Evolutionary conservation across 2,113 vertebrate genomes (phyloP), one percentile per base, ranked within the genome.

Genomic region (Eubucco bourcierii): DNA sequence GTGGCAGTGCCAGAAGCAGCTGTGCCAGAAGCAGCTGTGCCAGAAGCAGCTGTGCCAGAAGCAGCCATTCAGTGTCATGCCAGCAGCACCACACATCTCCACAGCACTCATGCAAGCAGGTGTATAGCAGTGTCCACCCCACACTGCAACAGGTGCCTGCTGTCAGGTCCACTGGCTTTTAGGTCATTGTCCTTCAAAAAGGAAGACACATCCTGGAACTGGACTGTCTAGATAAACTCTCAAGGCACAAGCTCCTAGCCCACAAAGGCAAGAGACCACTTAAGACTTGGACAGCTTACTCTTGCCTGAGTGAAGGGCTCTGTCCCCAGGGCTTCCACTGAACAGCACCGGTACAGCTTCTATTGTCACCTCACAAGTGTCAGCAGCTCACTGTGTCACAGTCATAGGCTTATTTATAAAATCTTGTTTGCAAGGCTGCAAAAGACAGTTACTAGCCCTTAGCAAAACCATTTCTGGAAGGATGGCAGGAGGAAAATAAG

Each of bases 81-180:
- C 31, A 59, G 39, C 15, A 27, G 46, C 59, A 37, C 18, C 4
- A 6, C 63, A 27, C 33, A 16, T 29, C 59, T 46, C 63, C 28
- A 34, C 15, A 58, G 41, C 39, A 5, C 33, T 58, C 65, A 65
- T 27, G 37, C 24, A 44, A 7, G 16, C n/a, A 33, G 13, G 27
- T 31, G 24, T 7, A 64, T 47, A 8, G 28, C 52, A 78, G 23
- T 41, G 44, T 27, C 23, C 37, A 25, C 10, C 55, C 23, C 12
- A 15, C 0, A 5, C 33, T 18, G 31, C 44, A 53, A 37, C 14
- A 4, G 4, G 28, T 0, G 1, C 55, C 50, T 37, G 56, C 17
- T 9, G 19, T 47, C 41, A 44, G 20, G 6, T 41, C n/a, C 37
- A 27, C 31, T 14, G 34, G 31, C 31, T 87, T 71, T 31, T 46